Base-by-base conservation (phyloP, 2,113 vertebrate species). In the Diphyllodes magnificus region DNA sequence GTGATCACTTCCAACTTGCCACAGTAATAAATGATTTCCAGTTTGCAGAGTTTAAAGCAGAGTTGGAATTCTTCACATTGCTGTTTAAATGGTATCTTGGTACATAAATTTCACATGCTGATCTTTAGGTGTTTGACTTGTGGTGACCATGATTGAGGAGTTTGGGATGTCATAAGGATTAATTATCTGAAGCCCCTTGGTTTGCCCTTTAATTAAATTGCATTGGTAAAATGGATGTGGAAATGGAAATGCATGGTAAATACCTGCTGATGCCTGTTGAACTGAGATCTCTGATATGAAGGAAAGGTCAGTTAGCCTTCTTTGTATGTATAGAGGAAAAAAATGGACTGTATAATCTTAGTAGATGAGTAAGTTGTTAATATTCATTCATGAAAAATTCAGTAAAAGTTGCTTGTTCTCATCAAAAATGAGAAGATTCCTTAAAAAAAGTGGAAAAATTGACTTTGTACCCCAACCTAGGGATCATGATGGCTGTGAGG, bases 391-490 rank as follows among this genome's bases (percentile, higher is more conserved):
- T 89, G 30, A 92, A 90, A 96, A 95, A 60, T 73, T 88, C 92
- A 92, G 68, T 86, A 51, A n/a, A 97, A 97, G 63, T 95, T 94
- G 16, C 77, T 97, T 93, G 31, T 95, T 87, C 35, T 88, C 42
- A 88, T 56, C 21, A 65, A 87, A 95, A 95, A 64, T 44, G n/a
- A 90, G 96, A 80, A 87, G 1, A 84, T 64, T 90, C 75, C 63
- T 94, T 96, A 70, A 91, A 92, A 95, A 94, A 60, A 23, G 17
- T 4, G 63, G 61, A 9, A 37, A 91, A 83, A 82, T 90, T 95
- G 90, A 96, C 97, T 97, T 96, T 89, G 64, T 97, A 88, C 84
- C 69, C 72, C 76, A 92, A 56, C 61, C 24, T 50, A 91, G 78
- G 75, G 82, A 94, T 95, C 78, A 45, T 81, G 44, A 92, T 96